Conservation (phyloP, 2,888 invertebrate genomes). For the Lithosia quadra region DNA sequence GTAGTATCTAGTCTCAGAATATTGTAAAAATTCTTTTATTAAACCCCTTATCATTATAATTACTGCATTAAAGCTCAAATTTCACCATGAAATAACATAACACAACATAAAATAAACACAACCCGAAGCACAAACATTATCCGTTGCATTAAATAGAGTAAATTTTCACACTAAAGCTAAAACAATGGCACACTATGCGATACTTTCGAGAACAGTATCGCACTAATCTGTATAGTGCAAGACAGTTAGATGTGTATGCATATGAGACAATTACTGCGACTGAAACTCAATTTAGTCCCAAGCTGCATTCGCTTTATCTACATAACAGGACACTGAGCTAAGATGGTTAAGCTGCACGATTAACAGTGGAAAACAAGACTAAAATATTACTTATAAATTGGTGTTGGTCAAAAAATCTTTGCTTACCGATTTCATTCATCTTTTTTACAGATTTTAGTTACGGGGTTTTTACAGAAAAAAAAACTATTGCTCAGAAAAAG, state of each 20-base stretch:
- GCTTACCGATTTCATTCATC: too few species aligned
- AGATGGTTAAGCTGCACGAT: slow-evolving; percentile 52
- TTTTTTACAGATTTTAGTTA: too few species aligned
- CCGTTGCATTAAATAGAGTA: slow-evolving; percentile 27
- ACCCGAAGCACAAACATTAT: slow-evolving; percentile 25
- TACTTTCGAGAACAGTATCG: slow-evolving; percentile 42
- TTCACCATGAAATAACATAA: neutral
- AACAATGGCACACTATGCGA: slow-evolving; percentile 43
- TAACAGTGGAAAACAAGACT: slow-evolving; percentile 30
- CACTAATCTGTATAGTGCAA: slow-evolving; percentile 32
- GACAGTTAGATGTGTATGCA: slow-evolving; percentile 24
- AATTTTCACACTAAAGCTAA: slow-evolving; percentile 44
- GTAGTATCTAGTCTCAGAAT: neutral
- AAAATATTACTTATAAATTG: too few species aligned
- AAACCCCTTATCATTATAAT: neutral
- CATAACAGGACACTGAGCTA: slow-evolving; percentile 52
- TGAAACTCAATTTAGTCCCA: slow-evolving; percentile 65
- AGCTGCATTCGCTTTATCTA: slow-evolving; percentile 63
- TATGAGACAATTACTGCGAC: slow-evolving; percentile 44
- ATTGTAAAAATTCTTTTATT: neutral
- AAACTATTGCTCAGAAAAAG: too few species aligned
- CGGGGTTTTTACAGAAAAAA: too few species aligned
- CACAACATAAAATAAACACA: too few species aligned
- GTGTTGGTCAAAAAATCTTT: too few species aligned
- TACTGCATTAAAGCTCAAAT: neutral